Base-by-base conservation (phyloP, 2,797 vertebrate species). In the Hippocampus kuda region DNA sequence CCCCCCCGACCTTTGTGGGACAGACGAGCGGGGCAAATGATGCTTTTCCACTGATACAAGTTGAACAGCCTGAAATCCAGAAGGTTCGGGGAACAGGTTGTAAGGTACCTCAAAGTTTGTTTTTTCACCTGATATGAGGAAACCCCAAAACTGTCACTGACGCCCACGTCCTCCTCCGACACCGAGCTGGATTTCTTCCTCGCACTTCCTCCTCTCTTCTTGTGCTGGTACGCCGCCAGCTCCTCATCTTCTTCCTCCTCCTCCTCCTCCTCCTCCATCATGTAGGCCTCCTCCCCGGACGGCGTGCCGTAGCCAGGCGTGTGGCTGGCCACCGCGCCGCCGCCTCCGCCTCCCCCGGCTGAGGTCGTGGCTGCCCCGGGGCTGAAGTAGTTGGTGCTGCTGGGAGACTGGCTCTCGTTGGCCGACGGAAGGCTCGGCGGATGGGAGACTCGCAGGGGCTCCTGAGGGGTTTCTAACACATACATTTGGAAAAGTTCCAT, bases 311-410 rank as follows among this genome's bases (percentile, higher is more conserved):
- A 94, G 89, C 91, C 93, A 10, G 93, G 93, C 1, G 94, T 94
- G 77, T 93, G 91, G 81, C 92, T 92, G 1, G 92, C 85, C 0
- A 89, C 77, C 1, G 79, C 85, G 0, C 88, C 83, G 9, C 85
- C 48, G 16, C 42, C 15, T 1, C 42, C 24, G 44, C 64, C 64
- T 10, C 41, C 42, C 1, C 87, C 87, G 18, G 88, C 87, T 7
- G 87, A 90, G 27, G 84, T 49, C 75, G 79, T 83, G 22, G 85
- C 86, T 9, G 91, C 90, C 65, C 90, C 81, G 60, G 95, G 95
- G 83, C 95, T 95, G 87, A 95, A 95, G 88, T 95, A 96, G 87
- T 94, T 96, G 83, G 93, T 96, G 88, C 94, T 95, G 90, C 94
- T 95, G 54, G 95, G 95, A 0, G 94, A 95, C 72, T 97, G 95